Evolutionary conservation across 2,113 vertebrate genomes (phyloP).

Genomic region (Zingel zingel): DNA sequence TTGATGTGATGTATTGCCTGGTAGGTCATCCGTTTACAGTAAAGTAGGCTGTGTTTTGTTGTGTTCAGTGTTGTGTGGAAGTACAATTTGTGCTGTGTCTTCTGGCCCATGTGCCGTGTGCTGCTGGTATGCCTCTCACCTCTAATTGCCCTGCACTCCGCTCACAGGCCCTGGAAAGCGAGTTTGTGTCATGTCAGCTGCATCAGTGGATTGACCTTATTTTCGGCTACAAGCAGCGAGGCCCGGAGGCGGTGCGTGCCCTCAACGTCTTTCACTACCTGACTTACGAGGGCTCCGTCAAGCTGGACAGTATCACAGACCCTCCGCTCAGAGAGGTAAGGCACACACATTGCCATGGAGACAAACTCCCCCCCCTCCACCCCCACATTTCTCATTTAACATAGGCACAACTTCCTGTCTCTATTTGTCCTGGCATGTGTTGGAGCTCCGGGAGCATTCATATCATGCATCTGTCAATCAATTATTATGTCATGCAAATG

Average conservation of each 20-base stretch:
- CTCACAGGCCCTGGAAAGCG: constrained; percentile 96
- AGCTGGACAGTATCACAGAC: constrained; percentile 93
- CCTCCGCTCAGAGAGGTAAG: constrained; percentile 93
- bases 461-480: constrained; percentile 68
- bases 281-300: constrained; percentile 96
- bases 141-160: constrained; percentile 78
- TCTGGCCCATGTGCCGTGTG: constrained; percentile 27
- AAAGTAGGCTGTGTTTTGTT: constrained; percentile 23
- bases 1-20: constrained; percentile 4
- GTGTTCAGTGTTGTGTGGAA: constrained; percentile 34
- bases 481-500: constrained; percentile 66
- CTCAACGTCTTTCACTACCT: constrained; percentile 98
- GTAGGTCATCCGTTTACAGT: constrained; percentile 4
- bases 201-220: constrained; percentile 99
- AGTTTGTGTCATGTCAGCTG: constrained; percentile 99
- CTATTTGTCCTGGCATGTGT: constrained; percentile 60
- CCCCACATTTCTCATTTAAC: constrained; percentile 2
- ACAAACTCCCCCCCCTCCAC: constrained; percentile 20
- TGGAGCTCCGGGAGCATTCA: constrained; percentile 51
- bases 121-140: constrained; percentile 65
- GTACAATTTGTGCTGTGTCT: constrained; percentile 51
- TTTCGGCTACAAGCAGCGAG: constrained; percentile 99
- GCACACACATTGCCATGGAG: constrained; percentile 52
- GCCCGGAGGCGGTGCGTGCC: constrained; percentile 95
- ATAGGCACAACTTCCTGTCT: constrained; percentile 58